phyloP scores from a whole-genome alignment of 1,140 invertebrate genomes.

The fruit fly (Drosophila melanogaster) region Release_6_plus_ISO1_MT NT_033779.5:5254501-5255000 shows the following conservation, averaged over 20 bases:
- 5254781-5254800: conserved; percentile 65
- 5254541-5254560: conserved; percentile 78
- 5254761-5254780: conserved; percentile 30
- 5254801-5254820: conserved; percentile 51
- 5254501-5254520: conserved; percentile 11
- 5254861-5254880: conserved; percentile 43
- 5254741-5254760: conserved; percentile 22
- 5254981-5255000: no score
- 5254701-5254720: conserved; percentile 32
- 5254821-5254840: conserved; percentile 47
- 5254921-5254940: neutral
- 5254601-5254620: conserved; percentile 83
- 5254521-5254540: conserved; percentile 12
- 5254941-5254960: neutral
- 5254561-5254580: conserved; percentile 84
- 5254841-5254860: conserved; percentile 44
- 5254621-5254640: conserved; percentile 62
- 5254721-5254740: conserved; percentile 52
- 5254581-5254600: conserved; percentile 84
- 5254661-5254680: conserved; percentile 20
- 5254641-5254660: conserved; percentile 68
- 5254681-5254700: conserved; percentile 3
- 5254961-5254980: no score
- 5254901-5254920: neutral
- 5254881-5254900: neutral